phyloP scores from a whole-genome alignment of 2,888 invertebrate species.

The Smittia sp. region DNA sequence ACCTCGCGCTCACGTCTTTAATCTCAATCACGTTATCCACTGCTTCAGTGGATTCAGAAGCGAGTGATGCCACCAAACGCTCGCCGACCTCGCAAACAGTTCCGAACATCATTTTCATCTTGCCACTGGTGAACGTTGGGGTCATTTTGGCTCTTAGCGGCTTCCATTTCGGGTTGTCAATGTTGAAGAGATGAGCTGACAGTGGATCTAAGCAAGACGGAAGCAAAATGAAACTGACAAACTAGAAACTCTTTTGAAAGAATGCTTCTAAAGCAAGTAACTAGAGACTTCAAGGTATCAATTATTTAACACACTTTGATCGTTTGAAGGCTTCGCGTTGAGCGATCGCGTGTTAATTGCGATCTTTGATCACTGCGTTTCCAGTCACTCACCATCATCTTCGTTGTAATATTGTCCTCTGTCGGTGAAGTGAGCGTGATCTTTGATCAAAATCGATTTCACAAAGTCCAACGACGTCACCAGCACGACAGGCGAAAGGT shows the following conservation, averaged over 20 bases:
- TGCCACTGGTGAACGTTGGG: conserved; percentile 44
- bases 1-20: conserved; percentile 43
- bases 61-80: conserved; percentile 41
- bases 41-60: neutral
- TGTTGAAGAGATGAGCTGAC: conserved; percentile 42
- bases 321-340: too few species aligned
- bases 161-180: conserved; percentile 43
- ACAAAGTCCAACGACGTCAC: conserved; percentile 48
- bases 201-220: neutral
- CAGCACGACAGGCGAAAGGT: conserved; percentile 47
- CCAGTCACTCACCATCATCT: conserved; percentile 20
- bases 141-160: conserved; percentile 43
- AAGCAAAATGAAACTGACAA: too few species aligned
- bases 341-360: neutral
- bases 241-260: too few species aligned
- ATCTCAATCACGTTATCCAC: conserved; percentile 42
- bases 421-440: neutral
- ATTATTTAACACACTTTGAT: too few species aligned
- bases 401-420: conserved; percentile 34
- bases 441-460: neutral
- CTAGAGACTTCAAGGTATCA: too few species aligned
- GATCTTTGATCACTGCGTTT: neutral
- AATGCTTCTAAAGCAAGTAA: too few species aligned
- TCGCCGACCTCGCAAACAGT: conserved; percentile 46
- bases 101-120: conserved; percentile 47